Evolutionary conservation across 2,113 vertebrate genomes (phyloP).

Genomic region (Rhabdornis inornatus): DNA sequence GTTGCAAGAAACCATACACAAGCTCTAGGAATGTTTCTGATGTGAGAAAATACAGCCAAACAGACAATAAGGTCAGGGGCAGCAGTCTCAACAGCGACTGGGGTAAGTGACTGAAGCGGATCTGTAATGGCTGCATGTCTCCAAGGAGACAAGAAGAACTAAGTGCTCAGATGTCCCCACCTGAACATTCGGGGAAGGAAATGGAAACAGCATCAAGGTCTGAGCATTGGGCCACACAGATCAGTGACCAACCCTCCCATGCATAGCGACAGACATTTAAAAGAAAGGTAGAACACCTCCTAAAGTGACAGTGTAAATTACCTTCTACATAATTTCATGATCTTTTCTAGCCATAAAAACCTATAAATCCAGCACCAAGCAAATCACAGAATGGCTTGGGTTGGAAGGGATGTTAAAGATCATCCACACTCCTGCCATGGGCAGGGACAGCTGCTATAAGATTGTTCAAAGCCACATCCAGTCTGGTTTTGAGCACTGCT

Average conservation of each 20-base stretch:
- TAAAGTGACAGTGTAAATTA: neutral
- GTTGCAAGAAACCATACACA: neutral
- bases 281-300: neutral
- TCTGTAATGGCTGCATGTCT: neutral
- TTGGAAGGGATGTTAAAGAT: neutral
- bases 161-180: neutral
- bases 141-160: neutral
- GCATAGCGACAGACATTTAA: neutral
- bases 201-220: neutral
- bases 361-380: neutral
- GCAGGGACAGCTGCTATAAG: neutral
- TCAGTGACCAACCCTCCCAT: neutral
- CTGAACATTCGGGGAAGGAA: neutral
- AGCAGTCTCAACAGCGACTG: neutral
- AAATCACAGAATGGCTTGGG: neutral
- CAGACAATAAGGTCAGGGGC: neutral
- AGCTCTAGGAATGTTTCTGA: neutral
- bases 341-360: neutral
- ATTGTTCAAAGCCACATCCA: neutral
- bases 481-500: neutral
- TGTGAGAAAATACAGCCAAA: neutral
- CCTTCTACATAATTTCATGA: neutral
- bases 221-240: neutral
- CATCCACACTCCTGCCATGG: neutral
- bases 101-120: rapidly evolving